A percentile compares a stretch with the other conserved stretches of the same genome.
Evolutionary conservation across 2,797 vertebrate species (phyloP).

Genomic region (Phoebastria nigripes): DNA sequence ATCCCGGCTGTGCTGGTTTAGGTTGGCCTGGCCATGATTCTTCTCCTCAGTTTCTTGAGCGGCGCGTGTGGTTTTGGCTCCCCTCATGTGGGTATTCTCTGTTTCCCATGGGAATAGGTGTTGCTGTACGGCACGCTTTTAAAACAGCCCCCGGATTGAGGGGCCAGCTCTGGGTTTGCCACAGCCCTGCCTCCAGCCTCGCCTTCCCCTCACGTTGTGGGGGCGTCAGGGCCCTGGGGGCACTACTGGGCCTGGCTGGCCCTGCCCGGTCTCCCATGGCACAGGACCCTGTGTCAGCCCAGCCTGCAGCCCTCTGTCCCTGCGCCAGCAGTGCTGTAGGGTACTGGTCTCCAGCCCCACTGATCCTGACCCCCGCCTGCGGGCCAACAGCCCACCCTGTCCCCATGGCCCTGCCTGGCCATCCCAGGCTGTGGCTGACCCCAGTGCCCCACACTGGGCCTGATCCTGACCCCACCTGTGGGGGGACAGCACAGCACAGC

Average conservation of each 20-base stretch:
- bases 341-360: not conserved
- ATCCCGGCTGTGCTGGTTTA: no score
- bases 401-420: not conserved
- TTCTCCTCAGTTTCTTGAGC: not conserved
- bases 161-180: not conserved
- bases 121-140: fast-evolving
- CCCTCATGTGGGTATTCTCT: fast-evolving
- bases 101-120: fast-evolving
- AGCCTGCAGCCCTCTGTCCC: not conserved
- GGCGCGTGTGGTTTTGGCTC: fast-evolving
- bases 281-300: not conserved
- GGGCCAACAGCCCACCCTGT: not conserved
- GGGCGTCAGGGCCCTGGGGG: not conserved
- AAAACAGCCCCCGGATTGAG: fast-evolving
- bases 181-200: not conserved
- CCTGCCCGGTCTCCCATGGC: fast-evolving
- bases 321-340: not conserved
- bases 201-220: fast-evolving
- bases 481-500: not conserved
- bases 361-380: not conserved
- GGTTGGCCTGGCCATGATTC: fast-evolving
- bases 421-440: fast-evolving
- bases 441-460: fast-evolving
- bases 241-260: no score
- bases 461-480: not conserved